Percentiles rank a stretch among this genome's conserved stretches.
phyloP scores from a whole-genome alignment of 2,797 vertebrate species.

The Sebastiscus albofasciatus region DNA sequence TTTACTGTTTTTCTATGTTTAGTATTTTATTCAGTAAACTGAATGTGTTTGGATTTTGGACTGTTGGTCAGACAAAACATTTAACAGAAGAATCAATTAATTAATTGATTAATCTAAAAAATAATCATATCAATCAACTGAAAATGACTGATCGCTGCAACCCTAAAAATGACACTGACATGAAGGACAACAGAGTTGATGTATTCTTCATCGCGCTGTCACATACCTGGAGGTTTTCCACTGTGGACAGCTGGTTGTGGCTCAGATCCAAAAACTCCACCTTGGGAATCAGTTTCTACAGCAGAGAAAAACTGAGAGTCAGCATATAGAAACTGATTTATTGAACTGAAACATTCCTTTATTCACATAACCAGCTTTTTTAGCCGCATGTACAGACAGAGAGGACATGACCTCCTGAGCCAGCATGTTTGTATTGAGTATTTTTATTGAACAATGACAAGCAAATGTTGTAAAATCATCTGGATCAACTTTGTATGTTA shows the following conservation, averaged over 20 bases:
- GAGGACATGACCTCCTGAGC: background rate
- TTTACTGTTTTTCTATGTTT: background rate
- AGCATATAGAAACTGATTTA: background rate
- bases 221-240: slow-evolving; percentile 94
- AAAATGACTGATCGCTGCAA: background rate
- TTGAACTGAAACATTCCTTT: background rate
- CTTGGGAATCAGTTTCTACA: slow-evolving; percentile 93
- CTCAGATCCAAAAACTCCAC: slow-evolving; percentile 97
- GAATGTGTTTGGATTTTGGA: background rate
- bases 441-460: background rate
- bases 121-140: background rate
- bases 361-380: too few species aligned
- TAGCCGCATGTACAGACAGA: background rate
- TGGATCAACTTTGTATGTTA: background rate
- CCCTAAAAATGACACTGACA: background rate
- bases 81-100: too few species aligned
- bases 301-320: slow-evolving; percentile 4
- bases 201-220: background rate
- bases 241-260: slow-evolving; percentile 89
- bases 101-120: background rate
- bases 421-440: background rate
- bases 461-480: background rate
- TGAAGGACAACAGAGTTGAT: background rate
- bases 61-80: background rate
- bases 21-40: background rate